phyloP scores from a whole-genome alignment of 2,888 invertebrate species.

The Eupithecia pulchellata region DNA sequence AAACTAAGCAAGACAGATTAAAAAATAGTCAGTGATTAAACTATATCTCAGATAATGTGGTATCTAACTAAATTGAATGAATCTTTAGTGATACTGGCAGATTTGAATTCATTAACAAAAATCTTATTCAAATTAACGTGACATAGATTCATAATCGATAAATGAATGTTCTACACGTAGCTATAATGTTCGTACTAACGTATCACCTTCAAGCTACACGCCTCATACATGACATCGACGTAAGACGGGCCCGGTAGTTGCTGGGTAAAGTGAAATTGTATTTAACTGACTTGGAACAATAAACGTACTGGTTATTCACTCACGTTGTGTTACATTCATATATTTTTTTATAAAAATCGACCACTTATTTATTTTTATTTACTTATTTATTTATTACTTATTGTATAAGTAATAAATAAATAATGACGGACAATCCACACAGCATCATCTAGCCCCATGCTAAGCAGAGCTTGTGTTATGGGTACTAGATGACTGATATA shows the following conservation, averaged over 20 bases:
- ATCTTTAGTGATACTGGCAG: not conserved
- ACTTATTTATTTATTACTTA: too few species aligned
- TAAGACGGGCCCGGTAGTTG: not conserved
- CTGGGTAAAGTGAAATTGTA: not conserved
- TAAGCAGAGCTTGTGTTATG: too few species aligned
- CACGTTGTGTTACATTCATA: too few species aligned
- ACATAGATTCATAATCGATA: not conserved
- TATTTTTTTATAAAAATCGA: too few species aligned
- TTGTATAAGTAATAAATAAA: too few species aligned
- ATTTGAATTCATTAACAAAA: not conserved
- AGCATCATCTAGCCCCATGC: too few species aligned
- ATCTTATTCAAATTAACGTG: not conserved
- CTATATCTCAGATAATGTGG: not conserved
- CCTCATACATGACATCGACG: conserved; percentile 17
- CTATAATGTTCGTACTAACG: conserved; percentile 17
- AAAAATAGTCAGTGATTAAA: too few species aligned
- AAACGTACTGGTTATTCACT: too few species aligned
- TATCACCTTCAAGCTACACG: conserved; percentile 28
- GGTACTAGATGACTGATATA: too few species aligned
- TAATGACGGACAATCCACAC: too few species aligned
- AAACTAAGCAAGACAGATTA: too few species aligned
- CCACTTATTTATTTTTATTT: too few species aligned
- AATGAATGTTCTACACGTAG: not conserved
- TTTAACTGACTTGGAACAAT: not conserved
- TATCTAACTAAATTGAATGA: not conserved